These are phyloP conservation scores for Lycocerus yunnanus DNA, from an alignment of 2,888 invertebrate species.

Conservation along the genomic window DNA sequence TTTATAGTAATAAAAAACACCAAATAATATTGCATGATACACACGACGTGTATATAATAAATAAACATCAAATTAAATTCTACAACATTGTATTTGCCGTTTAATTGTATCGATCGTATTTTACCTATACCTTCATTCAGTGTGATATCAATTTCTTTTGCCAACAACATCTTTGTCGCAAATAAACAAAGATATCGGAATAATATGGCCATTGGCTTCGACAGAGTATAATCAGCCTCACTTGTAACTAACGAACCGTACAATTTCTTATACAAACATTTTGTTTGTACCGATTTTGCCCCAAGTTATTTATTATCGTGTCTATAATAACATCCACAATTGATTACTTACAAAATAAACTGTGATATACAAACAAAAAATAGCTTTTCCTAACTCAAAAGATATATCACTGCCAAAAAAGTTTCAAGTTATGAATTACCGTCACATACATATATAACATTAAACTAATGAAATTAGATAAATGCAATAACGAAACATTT, in stretches of 20 bases:
- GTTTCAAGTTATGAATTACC: neutral
- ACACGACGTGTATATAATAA: neutral
- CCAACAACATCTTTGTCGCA: neutral
- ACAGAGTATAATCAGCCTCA: constrained; percentile 16
- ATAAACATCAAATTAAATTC: neutral
- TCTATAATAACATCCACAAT: constrained; percentile 11
- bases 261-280: constrained; percentile 28
- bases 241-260: constrained; percentile 22
- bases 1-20: constrained; percentile 2
- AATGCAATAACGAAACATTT: neutral
- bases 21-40: neutral
- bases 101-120: neutral
- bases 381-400: neutral
- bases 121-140: neutral
- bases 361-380: neutral
- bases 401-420: neutral
- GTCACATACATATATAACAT: neutral
- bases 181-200: constrained; percentile 3
- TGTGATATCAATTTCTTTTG: constrained; percentile 1
- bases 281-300: constrained; percentile 22
- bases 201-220: constrained; percentile 16
- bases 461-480: neutral
- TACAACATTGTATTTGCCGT: neutral
- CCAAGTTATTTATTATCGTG: constrained; percentile 20
- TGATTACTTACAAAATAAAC: constrained; percentile 13